Evolutionary conservation across 2,113 vertebrate species (phyloP).

Genomic region (Pitta sordida): DNA sequence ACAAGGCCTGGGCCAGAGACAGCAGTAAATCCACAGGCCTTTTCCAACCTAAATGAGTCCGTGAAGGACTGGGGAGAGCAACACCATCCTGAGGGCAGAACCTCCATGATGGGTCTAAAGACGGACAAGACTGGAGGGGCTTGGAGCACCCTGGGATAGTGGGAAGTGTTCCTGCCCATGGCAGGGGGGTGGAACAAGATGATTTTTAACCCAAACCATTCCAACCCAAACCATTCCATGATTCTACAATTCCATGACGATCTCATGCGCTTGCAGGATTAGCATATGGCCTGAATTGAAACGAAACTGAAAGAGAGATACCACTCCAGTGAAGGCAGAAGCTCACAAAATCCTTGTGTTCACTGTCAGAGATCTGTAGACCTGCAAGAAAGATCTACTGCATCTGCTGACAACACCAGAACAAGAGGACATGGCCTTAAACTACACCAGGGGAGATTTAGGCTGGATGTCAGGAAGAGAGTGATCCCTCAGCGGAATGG

Average conservation of each 20-base stretch:
- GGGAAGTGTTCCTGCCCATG: background rate
- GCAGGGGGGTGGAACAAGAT: fast-evolving
- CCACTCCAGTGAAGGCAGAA: background rate
- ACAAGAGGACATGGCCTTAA: no score
- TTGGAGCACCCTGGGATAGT: background rate
- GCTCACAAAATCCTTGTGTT: background rate
- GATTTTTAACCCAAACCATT: background rate
- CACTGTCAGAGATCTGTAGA: fast-evolving
- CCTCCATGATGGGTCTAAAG: fast-evolving
- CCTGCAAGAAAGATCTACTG: background rate
- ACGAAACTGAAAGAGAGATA: background rate
- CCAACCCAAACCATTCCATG: background rate
- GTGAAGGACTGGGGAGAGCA: background rate
- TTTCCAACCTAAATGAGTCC: background rate
- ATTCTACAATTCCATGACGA: background rate
- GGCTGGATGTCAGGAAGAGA: no score
- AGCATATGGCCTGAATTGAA: background rate
- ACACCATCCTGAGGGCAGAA: background rate
- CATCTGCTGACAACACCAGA: no score
- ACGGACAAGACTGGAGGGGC: background rate
- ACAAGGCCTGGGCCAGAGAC: background rate
- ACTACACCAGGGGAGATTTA: no score
- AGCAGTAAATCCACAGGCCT: background rate
- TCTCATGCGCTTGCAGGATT: background rate
- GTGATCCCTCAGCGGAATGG: no score